phyloP scores from a whole-genome alignment of 2,797 vertebrate genomes.

The Acomys russatus region DNA sequence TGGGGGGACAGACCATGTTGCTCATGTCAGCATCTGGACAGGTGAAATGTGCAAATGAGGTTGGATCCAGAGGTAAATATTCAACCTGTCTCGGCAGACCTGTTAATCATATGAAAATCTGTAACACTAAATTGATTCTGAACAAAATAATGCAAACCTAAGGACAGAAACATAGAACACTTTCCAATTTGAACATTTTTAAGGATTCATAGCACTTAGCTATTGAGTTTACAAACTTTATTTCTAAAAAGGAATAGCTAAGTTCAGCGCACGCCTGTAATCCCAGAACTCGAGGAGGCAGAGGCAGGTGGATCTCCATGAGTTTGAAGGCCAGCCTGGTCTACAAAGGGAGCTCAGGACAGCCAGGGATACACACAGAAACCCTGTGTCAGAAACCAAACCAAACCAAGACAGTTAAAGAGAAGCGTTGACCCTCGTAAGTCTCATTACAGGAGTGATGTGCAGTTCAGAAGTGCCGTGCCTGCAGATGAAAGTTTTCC shows the following conservation, averaged over 20 bases:
- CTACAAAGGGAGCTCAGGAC: no score
- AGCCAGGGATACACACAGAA: no score
- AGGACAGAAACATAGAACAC: background rate
- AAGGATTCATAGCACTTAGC: background rate
- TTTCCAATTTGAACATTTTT: conserved; percentile 4
- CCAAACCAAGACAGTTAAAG: background rate
- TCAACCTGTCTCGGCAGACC: background rate
- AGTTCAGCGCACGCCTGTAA: no score
- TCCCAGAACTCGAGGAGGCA: no score
- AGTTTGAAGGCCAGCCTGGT: no score
- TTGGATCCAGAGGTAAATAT: background rate
- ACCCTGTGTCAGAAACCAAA: no score
- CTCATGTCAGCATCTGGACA: background rate
- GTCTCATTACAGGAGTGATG: background rate
- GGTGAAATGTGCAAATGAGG: background rate
- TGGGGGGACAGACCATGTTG: background rate
- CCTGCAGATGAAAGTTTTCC: background rate
- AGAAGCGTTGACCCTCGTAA: background rate
- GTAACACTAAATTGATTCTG: background rate
- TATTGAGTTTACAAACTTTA: conserved; percentile 9
- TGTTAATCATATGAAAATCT: conserved; percentile 37
- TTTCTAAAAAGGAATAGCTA: background rate
- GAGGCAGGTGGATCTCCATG: no score
- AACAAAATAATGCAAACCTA: background rate
- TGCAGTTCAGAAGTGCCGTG: background rate